Base-by-base conservation (phyloP, 2,113 vertebrate species). In the Promerops cafer region DNA sequence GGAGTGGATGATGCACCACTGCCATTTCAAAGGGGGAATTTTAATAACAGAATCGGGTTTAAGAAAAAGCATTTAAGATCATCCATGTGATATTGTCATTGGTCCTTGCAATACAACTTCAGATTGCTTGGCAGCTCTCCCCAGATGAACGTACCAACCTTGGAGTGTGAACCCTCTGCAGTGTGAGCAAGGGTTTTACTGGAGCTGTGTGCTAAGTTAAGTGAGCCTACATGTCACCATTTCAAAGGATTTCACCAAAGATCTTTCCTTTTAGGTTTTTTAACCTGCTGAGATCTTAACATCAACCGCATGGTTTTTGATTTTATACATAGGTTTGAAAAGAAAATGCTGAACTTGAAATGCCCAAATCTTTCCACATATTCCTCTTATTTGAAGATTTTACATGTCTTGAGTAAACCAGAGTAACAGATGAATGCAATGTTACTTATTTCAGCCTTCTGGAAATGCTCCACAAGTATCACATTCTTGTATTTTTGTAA, bases 271-370 rank as follows among this genome's bases (percentile, higher is more conserved):
- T 39, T 5, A 50, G 24, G 11, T 5, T 37, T 63, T 79, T 37
- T 53, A 45, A 9, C 16, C 39, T 60, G 14, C 19, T 47, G 15
- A 18, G 13, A 8, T 17, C 42, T 35, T 54, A 10, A 8, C 14
- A 39, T 35, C 21, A 65, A 7, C 69, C 53, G 11, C 11, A 33
- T 31, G 14, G 0, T 0, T 21, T 75, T 64, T 69, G 4, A 6
- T 86, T 86, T 92, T 42, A n/a, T 24, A 3, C 4, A 3, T 12
- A 17, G 7, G 8, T 65, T 89, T 72, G 20, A 19, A 70, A 89
- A 49, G 10, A 28, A 56, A 91, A n/a, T 17, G 31, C 8, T 22
- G 6, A 50, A 13, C 16, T 56, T 45, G 11, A 77, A 80, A 6
- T 21, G 5, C 14, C 10, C 8, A 5, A 16, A 33, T 63, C 12